These are phyloP conservation scores for Okapia johnstoni DNA, from an alignment of 2,113 vertebrate species.

Conservation along the genomic window DNA sequence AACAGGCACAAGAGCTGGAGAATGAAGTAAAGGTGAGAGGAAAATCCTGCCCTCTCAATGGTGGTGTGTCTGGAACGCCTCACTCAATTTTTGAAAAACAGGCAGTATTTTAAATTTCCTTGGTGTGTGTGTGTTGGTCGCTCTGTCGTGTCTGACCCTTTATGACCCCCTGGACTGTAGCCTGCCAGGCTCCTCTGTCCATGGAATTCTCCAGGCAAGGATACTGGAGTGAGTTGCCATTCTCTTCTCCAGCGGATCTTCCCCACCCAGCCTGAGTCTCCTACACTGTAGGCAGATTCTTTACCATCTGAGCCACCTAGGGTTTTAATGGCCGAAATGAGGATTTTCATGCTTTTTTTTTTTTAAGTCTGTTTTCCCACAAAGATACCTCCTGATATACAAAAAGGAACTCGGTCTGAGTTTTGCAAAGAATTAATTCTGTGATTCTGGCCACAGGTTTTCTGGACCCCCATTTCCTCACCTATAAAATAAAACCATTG, in stretches of 20 bases:
- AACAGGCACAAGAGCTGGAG: background rate
- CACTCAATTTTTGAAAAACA: background rate
- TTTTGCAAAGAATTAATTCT: background rate
- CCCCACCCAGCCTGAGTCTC: background rate
- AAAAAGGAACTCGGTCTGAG: background rate
- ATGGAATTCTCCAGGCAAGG: background rate
- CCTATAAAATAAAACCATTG: constrained; percentile 18
- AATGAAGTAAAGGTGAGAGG: background rate
- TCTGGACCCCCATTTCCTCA: background rate
- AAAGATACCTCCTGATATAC: background rate
- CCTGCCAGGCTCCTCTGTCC: background rate
- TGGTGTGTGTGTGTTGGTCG: background rate
- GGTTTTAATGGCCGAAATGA: background rate
- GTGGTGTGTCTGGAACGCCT: background rate
- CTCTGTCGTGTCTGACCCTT: background rate
- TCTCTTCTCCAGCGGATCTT: background rate
- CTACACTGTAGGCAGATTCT: background rate
- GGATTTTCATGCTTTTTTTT: background rate
- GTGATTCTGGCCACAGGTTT: background rate
- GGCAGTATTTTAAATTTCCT: background rate
- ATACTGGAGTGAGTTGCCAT: background rate
- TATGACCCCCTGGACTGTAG: background rate
- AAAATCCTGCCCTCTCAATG: background rate
- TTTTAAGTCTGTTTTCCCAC: background rate
- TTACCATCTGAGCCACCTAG: background rate